Conservation (phyloP, 2,888 invertebrate species). For the Acanthosepion esculentum region DNA sequence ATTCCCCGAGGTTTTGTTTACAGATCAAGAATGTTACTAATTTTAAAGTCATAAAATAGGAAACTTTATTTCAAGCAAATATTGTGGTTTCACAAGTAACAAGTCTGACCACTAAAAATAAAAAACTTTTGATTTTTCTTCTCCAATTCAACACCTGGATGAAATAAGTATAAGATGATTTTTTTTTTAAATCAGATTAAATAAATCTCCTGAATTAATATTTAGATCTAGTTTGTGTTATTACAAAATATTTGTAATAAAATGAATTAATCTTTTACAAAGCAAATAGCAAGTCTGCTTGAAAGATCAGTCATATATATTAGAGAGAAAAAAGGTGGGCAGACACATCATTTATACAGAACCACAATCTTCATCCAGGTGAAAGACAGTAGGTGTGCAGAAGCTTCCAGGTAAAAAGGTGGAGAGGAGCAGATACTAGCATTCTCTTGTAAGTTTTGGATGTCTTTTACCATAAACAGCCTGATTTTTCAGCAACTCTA, state of each 20-base stretch:
- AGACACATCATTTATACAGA: background rate
- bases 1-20: too few species aligned
- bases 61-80: too few species aligned
- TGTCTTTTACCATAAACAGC: slow-evolving; percentile 45
- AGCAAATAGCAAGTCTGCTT: background rate
- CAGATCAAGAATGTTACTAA: too few species aligned
- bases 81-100: too few species aligned
- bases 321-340: background rate
- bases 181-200: too few species aligned
- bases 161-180: too few species aligned
- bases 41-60: too few species aligned
- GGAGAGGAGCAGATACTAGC: background rate
- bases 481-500: slow-evolving; percentile 24
- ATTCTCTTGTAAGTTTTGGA: background rate
- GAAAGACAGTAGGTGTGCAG: background rate
- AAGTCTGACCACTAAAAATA: too few species aligned
- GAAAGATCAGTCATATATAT: background rate
- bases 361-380: background rate
- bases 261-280: background rate
- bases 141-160: too few species aligned
- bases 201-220: too few species aligned
- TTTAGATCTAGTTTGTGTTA: background rate
- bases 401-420: slow-evolving; percentile 1
- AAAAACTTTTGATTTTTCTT: too few species aligned
- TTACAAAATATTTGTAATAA: background rate